Evolutionary conservation across 1,140 invertebrate genomes (phyloP), one percentile per base, ranked within the genome.

Genomic region (Hyles vespertilio): DNA sequence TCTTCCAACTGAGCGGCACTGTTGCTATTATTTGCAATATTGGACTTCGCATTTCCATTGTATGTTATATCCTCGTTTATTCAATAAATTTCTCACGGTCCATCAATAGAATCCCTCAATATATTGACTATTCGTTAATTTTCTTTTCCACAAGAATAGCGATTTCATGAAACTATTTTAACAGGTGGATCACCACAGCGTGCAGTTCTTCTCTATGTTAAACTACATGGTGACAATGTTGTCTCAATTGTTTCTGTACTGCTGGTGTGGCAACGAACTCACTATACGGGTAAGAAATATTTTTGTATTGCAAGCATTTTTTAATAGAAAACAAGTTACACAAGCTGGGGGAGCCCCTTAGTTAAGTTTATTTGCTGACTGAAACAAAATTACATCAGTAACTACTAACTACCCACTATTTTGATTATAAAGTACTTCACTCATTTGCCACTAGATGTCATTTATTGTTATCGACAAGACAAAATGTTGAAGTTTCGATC

Each of bases 221-320:
- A 82, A 79, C 44, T 91, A 90, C 55, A 84, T 89, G 77, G 62
- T 84, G 22, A 81, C 87, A 0, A 88, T 91, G 77, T 67, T 85
- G 50, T 83, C 87, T 9, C 88, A 92, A 58, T 72, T 92, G 32
- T 87, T 88, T 54, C 67, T 91, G 2, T 92, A 91, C 59, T 91
- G 91, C 68, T 92, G 91, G 90, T 91, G 89, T 59, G 91, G 91
- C n/a, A 91, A 90, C 68, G 89, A 91, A 72, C 84, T 92, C 2
- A 91, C 90, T 4, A 72, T 90, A 36, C 83, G 83, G 75, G 91
- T 91, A 84, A 62, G 56, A 34, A 58, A 22, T 22, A 22, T 22
- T 22, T 22, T 22, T 22, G 22, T 22, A 22, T 22, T 22, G 22
- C 22, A n/a, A n/a, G n/a, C n/a, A n/a, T 22, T 22, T 22, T 22